A percentile compares a stretch with the other conserved stretches of the same genome.
Evolutionary conservation across 2,888 invertebrate genomes (phyloP).

Genomic region (Dione juno): DNA sequence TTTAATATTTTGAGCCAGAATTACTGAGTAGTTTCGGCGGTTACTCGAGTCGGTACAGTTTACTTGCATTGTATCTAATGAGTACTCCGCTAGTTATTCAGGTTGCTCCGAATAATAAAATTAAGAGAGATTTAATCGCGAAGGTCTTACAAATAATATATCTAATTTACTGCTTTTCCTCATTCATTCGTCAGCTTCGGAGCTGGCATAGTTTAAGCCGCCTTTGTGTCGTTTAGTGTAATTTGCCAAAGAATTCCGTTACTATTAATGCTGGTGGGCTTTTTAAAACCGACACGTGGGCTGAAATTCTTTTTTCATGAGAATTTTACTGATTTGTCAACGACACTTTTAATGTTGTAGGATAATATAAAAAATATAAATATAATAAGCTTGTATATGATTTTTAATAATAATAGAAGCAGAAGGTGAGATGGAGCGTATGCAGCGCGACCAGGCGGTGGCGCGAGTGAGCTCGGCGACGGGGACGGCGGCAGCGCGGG

Average conservation of each 20-base stretch:
- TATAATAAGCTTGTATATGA: neutral
- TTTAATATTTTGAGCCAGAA: neutral
- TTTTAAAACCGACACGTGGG: constrained; percentile 23
- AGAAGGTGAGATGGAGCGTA: constrained; percentile 84
- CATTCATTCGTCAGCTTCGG: neutral
- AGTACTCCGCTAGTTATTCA: constrained; percentile 21
- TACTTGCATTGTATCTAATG: constrained; percentile 23
- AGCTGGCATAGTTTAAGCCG: constrained; percentile 7
- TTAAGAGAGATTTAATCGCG: constrained; percentile 21
- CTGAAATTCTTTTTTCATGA: neutral
- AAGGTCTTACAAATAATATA: constrained; percentile 19
- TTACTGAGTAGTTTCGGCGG: neutral
- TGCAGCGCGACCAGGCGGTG: constrained; percentile 84
- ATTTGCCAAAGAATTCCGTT: constrained; percentile 27
- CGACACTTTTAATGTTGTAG: no score
- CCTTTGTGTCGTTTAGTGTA: constrained; percentile 2
- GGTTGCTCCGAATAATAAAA: constrained; percentile 29
- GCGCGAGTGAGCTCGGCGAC: constrained; percentile 40
- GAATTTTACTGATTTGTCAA: no score
- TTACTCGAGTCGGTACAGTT: constrained; percentile 18
- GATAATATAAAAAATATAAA: no score
- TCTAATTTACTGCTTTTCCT: constrained; percentile 19
- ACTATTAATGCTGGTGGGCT: constrained; percentile 22
- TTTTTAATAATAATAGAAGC: constrained; percentile 30
- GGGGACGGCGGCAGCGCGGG: constrained; percentile 28